Percentiles rank a stretch among this genome's conserved stretches.
These are phyloP conservation scores for Tribolium freemani DNA, from an alignment of 2,888 invertebrate species.

Conservation along the genomic window DNA sequence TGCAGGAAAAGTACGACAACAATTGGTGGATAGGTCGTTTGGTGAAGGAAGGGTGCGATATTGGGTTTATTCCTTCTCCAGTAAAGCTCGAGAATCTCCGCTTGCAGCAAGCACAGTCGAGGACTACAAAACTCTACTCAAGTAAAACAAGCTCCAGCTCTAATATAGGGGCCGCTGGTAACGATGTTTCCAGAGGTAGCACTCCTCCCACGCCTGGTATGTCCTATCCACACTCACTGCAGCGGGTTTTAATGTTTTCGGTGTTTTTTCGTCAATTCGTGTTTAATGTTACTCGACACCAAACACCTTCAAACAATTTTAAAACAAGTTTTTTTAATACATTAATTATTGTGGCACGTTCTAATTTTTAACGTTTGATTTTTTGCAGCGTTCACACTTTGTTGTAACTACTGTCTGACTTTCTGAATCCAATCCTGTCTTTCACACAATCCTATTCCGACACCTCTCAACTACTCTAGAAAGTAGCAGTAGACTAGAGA, in stretches of 20 bases:
- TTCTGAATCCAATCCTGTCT: conserved; percentile 30
- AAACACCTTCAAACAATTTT: conserved; percentile 10
- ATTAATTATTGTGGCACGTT: conserved; percentile 12
- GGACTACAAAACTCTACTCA: conserved; percentile 78
- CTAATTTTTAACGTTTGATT: background rate
- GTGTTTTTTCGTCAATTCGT: conserved; percentile 28
- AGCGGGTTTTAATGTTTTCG: conserved; percentile 40
- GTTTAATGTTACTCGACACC: background rate
- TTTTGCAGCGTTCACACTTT: conserved; percentile 18
- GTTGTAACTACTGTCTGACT: conserved; percentile 44
- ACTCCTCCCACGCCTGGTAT: conserved; percentile 99
- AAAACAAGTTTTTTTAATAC: background rate
- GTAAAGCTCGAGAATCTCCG: conserved; percentile 98
- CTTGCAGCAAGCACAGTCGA: conserved; percentile 74
- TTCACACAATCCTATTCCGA: background rate
- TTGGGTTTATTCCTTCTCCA: conserved; percentile 99
- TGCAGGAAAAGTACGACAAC: conserved; percentile 99
- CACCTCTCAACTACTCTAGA: conserved; percentile 7
- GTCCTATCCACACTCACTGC: conserved; percentile 70
- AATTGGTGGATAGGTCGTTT: conserved; percentile 99
- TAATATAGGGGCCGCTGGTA: conserved; percentile 87
- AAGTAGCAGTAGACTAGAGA: background rate
- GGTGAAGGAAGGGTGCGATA: conserved; percentile 98
- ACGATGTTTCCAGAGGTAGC: conserved; percentile 93
- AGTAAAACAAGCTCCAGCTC: conserved; percentile 88